Conservation (phyloP, 1,140 invertebrate species). For the Bombus superbus region DNA sequence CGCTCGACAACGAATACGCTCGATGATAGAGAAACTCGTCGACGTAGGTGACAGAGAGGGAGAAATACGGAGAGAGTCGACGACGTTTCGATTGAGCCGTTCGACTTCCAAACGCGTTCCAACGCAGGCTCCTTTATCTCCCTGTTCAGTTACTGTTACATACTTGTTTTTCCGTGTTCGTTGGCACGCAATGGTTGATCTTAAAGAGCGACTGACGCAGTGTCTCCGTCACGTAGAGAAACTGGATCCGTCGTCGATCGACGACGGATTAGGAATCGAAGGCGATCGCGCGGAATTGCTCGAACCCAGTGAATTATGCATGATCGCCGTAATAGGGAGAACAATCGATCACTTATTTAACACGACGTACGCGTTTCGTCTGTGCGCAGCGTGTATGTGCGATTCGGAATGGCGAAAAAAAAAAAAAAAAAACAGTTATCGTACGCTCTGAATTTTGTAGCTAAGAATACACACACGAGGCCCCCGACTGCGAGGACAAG, state of each 20-base stretch:
- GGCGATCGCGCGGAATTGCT: not conserved
- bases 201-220: not conserved
- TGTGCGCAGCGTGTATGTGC: not conserved
- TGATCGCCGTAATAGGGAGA: constrained; percentile 10
- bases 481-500: too few species aligned
- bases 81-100: not conserved
- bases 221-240: not conserved
- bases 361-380: not conserved
- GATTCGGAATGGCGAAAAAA: not conserved
- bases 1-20: not conserved
- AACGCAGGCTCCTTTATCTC: not conserved
- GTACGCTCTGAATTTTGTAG: not conserved
- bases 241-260: constrained; percentile 2
- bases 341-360: constrained; percentile 7
- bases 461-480: not conserved
- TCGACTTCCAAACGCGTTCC: not conserved
- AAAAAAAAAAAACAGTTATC: not conserved
- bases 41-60: too few species aligned
- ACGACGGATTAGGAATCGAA: not conserved
- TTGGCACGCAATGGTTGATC: not conserved
- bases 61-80: not conserved
- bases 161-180: not conserved
- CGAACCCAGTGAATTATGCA: constrained; percentile 19
- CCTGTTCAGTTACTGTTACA: not conserved
- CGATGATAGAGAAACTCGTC: not conserved